Conservation (phyloP, 2,113 vertebrate species). For the Hippocampus mohnikei region DNA sequence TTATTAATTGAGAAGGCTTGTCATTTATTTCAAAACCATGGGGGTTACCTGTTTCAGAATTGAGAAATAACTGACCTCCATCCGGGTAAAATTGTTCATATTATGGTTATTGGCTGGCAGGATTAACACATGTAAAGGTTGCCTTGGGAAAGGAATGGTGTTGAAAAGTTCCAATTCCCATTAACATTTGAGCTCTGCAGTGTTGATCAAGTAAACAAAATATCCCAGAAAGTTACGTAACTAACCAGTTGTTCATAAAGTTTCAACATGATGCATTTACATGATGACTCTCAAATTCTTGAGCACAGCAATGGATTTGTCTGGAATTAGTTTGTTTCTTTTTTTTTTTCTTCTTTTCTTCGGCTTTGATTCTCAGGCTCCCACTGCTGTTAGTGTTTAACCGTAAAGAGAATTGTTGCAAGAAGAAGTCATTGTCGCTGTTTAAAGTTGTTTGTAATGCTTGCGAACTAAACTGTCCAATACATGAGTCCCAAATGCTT, state of each 20-base stretch:
- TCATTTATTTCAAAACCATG: conserved; percentile 1
- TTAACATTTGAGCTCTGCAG: background rate
- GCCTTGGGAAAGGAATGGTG: background rate
- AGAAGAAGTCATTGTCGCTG: background rate
- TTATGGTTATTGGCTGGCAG: background rate
- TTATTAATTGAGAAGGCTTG: background rate
- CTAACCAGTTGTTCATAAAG: too few relatives aligned
- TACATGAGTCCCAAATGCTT: background rate
- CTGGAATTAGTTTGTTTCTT: background rate
- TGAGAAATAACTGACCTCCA: background rate
- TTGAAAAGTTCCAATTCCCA: background rate
- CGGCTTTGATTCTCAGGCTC: background rate
- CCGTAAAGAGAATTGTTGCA: background rate
- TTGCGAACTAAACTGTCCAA: background rate
- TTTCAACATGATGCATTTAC: background rate
- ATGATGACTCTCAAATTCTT: background rate
- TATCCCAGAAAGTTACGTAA: background rate
- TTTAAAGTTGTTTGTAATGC: background rate
- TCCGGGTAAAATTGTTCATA: background rate
- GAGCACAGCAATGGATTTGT: background rate
- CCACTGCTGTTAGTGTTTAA: background rate
- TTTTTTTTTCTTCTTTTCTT: background rate
- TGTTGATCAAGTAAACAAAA: background rate
- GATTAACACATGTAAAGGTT: background rate
- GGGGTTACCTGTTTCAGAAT: background rate